Base-by-base conservation (phyloP, 1,140 invertebrate genomes). In the Eulimnadia texana region DNA sequence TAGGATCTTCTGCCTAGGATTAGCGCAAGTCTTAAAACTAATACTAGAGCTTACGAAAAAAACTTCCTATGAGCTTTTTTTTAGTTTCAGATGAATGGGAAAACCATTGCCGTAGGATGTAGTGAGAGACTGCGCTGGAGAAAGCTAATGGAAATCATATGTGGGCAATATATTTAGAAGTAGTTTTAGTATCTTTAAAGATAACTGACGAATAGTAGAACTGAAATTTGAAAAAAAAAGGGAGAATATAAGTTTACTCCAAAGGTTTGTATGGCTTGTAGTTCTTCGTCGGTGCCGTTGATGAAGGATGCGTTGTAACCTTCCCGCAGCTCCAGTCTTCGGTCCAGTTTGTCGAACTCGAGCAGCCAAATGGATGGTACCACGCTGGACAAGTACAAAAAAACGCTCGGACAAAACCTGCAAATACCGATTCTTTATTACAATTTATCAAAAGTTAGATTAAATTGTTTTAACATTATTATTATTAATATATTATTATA, bases 321-420 rank as follows among this genome's bases (percentile, higher is more conserved):
- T 23, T 58, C 56, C 28, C 57, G 63, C 13, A 52, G 16, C 19
- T 27, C 58, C 33, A 65, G 52, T 33, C 82, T 69, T 23, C 79
- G 77, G 59, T 86, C 84, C 3, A 89, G 83, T 72, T 89, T 88
- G 67, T 90, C 85, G 56, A 91, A 72, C 71, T 91, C 87, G 52
- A 91, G 70, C 1, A 90, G 75, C 87, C 87, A 90, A 70, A 90
- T 90, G 9, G 87, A 84, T 0, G 88, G 88, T 1, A 90, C 86
- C 51, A 88, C 83, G 67, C 84, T 84, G 47, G 81, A 82, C 24
- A 90, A 72, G 67, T 90, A 90, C 16, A 90, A 76, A 73, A 90
- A 90, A 0, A 90, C 87, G 1, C 86, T 89, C 20, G 88, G 87
- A 66, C 87, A 90, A 73, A 90, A 90, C 86, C 87, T 90, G 66